Conservation (phyloP, 2,113 vertebrate genomes). For the Oreochromis tanganicae region DNA sequence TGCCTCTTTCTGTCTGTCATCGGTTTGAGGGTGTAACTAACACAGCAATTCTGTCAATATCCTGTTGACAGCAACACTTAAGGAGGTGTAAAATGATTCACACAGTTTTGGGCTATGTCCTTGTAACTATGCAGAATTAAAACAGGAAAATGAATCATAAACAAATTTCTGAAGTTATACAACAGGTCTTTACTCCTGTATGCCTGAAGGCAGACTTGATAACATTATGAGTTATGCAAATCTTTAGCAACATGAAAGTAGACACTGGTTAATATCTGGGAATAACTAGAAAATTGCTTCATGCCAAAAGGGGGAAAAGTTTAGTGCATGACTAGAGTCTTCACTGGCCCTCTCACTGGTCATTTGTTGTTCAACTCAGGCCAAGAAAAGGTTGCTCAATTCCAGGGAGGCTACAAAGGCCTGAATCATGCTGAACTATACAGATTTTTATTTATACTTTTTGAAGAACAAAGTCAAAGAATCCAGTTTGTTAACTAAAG, state of each 20-base stretch:
- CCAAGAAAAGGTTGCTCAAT: not conserved
- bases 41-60: not conserved
- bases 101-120: not conserved
- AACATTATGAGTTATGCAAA: not conserved
- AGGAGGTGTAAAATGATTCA: not conserved
- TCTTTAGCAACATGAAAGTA: not conserved
- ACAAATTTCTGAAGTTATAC: not conserved
- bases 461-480: not conserved
- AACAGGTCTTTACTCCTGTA: not conserved
- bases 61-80: not conserved
- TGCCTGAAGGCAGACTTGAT: not conserved
- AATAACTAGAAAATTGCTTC: not conserved
- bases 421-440: fast-evolving
- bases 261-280: not conserved
- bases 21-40: not conserved
- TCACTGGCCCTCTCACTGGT: not conserved
- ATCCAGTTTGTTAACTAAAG: not conserved
- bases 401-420: not conserved
- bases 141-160: not conserved
- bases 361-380: not conserved
- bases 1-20: not conserved
- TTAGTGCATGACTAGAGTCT: not conserved
- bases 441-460: not conserved
- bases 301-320: not conserved
- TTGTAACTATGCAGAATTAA: not conserved